Conservation (phyloP, 1,140 invertebrate genomes). For the Dreissena rostriformis region DNA sequence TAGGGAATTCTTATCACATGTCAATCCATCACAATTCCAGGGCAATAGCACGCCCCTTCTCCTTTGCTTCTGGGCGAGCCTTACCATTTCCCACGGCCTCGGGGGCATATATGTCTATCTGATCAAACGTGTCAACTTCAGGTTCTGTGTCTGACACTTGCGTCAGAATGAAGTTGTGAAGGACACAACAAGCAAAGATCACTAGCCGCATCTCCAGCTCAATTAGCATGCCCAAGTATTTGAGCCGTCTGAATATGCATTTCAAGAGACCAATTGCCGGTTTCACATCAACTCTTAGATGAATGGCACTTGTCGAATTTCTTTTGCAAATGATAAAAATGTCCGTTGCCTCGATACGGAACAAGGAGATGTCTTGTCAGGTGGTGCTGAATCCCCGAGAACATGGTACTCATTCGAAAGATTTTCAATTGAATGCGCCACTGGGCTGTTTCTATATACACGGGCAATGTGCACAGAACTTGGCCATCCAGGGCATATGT, state of each 20-base stretch:
- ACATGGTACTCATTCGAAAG: background rate
- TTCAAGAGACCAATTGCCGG: conserved; percentile 26
- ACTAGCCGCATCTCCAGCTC: no score
- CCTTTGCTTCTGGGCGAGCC: no score
- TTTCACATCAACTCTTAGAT: conserved; percentile 20
- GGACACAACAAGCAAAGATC: no score
- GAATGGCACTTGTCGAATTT: background rate
- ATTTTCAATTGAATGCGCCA: background rate
- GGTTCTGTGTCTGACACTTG: no score
- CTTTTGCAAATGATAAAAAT: background rate
- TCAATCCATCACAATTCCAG: no score
- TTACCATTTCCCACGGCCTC: no score
- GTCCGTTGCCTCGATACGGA: conserved; percentile 1
- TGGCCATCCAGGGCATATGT: background rate
- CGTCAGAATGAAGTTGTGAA: no score
- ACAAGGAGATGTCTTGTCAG: conserved; percentile 1
- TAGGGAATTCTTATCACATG: no score
- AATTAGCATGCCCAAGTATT: conserved; percentile 19
- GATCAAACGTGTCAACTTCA: no score
- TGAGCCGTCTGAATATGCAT: conserved; percentile 24
- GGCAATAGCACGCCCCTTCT: no score
- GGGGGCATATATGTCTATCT: no score
- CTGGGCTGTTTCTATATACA: conserved; percentile 17
- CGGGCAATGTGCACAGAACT: conserved; percentile 23
- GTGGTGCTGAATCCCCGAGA: background rate